These are phyloP conservation scores for Orthonevra nobilis DNA, from an alignment of 2,888 invertebrate species.

Conservation along the genomic window DNA sequence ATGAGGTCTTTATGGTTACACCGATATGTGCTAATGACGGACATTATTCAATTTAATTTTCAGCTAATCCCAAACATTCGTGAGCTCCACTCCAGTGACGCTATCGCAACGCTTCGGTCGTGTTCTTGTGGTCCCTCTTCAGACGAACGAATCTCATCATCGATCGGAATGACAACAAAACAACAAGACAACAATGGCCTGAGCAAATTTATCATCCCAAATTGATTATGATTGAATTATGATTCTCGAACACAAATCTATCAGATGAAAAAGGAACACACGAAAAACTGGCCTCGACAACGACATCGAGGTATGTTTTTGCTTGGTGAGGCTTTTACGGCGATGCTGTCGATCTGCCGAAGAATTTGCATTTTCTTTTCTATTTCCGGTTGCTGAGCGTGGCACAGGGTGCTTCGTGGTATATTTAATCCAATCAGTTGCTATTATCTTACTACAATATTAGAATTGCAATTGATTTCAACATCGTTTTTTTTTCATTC, in stretches of 20 bases:
- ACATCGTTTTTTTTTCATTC: slow-evolving; percentile 59
- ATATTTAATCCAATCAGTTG: slow-evolving; percentile 35
- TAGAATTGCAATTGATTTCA: slow-evolving; percentile 32
- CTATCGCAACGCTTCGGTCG: no score
- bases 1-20: slow-evolving; percentile 70
- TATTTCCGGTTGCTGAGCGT: background rate
- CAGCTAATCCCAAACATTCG: slow-evolving; percentile 64
- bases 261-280: slow-evolving; percentile 15
- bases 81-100: slow-evolving; percentile 20
- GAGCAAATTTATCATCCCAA: slow-evolving; percentile 67
- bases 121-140: slow-evolving; percentile 18
- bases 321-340: slow-evolving; percentile 28
- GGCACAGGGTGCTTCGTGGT: background rate
- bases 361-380: slow-evolving; percentile 58
- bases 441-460: slow-evolving; percentile 34
- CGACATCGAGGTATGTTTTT: no score
- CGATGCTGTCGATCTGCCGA: slow-evolving; percentile 8
- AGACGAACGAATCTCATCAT: slow-evolving; percentile 57
- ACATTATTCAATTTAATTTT: slow-evolving; percentile 70
- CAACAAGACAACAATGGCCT: slow-evolving; percentile 67
- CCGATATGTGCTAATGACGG: slow-evolving; percentile 71
- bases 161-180: slow-evolving; percentile 69
- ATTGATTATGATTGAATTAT: slow-evolving; percentile 71
- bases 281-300: background rate
- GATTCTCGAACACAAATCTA: slow-evolving; percentile 43